Percentiles rank a stretch among this genome's conserved stretches.
phyloP scores from a whole-genome alignment of 2,888 invertebrate genomes.

The Neria commutata region DNA sequence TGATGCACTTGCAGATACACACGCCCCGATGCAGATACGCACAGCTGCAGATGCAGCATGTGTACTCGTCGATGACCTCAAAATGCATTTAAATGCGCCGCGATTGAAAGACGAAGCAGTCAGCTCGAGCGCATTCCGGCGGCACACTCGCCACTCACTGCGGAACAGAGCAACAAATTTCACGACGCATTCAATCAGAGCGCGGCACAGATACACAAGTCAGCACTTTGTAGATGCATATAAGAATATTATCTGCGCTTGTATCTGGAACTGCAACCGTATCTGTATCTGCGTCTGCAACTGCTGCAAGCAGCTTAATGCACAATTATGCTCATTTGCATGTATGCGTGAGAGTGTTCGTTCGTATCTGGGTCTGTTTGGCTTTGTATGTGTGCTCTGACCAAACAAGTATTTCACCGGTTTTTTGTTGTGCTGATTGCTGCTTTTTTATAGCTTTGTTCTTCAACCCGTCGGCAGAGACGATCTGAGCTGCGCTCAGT shows the following conservation, averaged over 20 bases:
- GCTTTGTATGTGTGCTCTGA: background rate
- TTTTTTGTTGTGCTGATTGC: background rate
- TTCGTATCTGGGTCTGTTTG: background rate
- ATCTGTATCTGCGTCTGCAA: background rate
- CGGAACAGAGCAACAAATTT: background rate
- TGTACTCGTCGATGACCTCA: too few relatives aligned
- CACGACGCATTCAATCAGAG: background rate
- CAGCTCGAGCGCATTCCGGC: too few relatives aligned
- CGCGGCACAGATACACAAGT: background rate
- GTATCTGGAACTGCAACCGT: background rate
- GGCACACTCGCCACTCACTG: background rate
- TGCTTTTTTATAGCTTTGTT: too few relatives aligned
- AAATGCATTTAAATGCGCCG: too few relatives aligned
- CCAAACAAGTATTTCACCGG: slow-evolving; percentile 3
- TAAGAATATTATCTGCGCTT: background rate
- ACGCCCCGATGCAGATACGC: too few relatives aligned
- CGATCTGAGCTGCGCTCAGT: too few relatives aligned
- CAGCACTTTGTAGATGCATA: background rate
- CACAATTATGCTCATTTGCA: too few relatives aligned
- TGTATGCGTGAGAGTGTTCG: background rate
- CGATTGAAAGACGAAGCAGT: too few relatives aligned
- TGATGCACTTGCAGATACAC: too few relatives aligned
- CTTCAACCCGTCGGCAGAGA: too few relatives aligned
- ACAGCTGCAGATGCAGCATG: too few relatives aligned
- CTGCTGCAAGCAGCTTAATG: too few relatives aligned